Conservation (phyloP, 1,140 invertebrate species). For the Macrostomum lignano region DNA sequence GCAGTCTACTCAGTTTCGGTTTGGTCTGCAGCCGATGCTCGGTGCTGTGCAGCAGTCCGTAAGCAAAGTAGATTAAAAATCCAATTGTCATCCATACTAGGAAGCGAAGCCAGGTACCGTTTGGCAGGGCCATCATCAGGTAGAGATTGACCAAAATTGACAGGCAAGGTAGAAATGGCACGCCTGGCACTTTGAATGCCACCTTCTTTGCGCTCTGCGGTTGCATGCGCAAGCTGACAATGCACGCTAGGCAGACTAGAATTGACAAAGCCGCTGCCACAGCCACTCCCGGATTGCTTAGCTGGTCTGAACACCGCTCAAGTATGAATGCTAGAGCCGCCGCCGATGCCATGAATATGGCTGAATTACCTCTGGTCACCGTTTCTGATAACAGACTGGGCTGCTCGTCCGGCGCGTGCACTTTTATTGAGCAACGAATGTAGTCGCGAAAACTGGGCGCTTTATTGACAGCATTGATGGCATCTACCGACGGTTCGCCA, state of each 20-base stretch:
- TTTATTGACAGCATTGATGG: too few relatives aligned
- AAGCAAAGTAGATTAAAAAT: background rate
- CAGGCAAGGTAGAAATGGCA: conserved; percentile 17
- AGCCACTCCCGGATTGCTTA: background rate
- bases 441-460: too few relatives aligned
- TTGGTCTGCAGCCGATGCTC: too few relatives aligned
- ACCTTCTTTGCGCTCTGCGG: conserved; percentile 15
- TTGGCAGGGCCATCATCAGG: conserved; percentile 16
- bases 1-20: too few relatives aligned
- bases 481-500: too few relatives aligned
- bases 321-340: background rate
- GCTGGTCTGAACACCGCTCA: background rate
- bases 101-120: conserved; percentile 19
- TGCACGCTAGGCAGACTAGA: conserved; percentile 11
- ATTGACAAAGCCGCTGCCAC: conserved; percentile 9
- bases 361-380: too few relatives aligned
- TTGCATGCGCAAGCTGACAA: conserved; percentile 12
- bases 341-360: background rate
- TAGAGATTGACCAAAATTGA: conserved; percentile 15
- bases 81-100: conserved; percentile 16
- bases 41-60: background rate
- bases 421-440: too few relatives aligned
- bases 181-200: conserved; percentile 17
- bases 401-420: too few relatives aligned
- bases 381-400: too few relatives aligned